These are phyloP conservation scores for Therioaphis trifolii DNA, from an alignment of 2,888 invertebrate genomes.

Conservation along the genomic window DNA sequence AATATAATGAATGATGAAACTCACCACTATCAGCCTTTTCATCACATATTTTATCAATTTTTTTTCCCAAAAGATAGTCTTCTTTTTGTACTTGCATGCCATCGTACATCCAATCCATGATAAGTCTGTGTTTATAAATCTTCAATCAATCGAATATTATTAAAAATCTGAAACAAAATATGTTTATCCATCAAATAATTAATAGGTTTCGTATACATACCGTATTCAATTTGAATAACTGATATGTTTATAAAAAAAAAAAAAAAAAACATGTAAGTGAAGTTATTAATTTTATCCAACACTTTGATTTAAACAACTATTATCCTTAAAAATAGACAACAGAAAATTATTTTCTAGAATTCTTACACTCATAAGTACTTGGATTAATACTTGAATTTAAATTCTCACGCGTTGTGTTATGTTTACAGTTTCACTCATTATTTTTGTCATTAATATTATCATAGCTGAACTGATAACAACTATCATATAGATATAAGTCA, in stretches of 20 bases:
- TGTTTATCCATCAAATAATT: background rate
- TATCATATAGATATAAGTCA: no score
- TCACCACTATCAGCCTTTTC: constrained; percentile 33
- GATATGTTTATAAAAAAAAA: background rate
- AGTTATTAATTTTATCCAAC: background rate
- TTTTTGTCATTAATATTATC: no score
- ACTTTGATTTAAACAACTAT: background rate
- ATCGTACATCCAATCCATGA: constrained; percentile 68
- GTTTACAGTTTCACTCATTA: background rate
- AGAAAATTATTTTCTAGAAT: background rate
- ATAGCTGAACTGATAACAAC: no score
- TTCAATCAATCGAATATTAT: background rate
- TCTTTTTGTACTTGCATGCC: constrained; percentile 48
- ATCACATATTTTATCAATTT: constrained; percentile 16
- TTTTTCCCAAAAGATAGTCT: constrained; percentile 55
- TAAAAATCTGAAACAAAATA: background rate
- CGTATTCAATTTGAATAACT: background rate
- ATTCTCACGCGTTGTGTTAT: background rate
- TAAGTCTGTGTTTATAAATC: background rate
- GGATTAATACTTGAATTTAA: background rate
- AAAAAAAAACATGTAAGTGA: background rate
- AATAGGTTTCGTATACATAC: background rate
- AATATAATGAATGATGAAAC: no score
- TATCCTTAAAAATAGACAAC: background rate
- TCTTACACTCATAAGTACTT: background rate